These are phyloP conservation scores for Myotis vivesi DNA, from an alignment of 2,797 vertebrate genomes.

Conservation along the genomic window DNA sequence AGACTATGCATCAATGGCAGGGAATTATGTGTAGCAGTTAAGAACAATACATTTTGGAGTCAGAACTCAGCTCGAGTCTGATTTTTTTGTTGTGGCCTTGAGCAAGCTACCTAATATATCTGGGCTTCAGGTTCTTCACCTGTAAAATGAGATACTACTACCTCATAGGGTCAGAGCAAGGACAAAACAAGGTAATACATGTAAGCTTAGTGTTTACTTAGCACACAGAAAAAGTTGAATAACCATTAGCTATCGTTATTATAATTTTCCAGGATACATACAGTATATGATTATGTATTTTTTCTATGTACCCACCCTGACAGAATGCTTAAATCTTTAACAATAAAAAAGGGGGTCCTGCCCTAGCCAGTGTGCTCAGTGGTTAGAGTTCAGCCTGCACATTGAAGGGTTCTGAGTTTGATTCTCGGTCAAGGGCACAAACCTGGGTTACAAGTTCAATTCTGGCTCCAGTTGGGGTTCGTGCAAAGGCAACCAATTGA, in stretches of 20 bases:
- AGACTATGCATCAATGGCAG: not conserved
- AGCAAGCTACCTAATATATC: not conserved
- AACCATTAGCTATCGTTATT: not conserved
- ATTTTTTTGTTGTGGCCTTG: not conserved
- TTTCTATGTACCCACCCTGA: conserved; percentile 1
- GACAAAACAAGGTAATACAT: not conserved
- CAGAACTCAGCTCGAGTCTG: not conserved
- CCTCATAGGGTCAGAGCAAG: not conserved
- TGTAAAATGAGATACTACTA: not conserved
- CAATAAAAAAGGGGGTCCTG: not conserved
- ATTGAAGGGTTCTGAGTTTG: no score
- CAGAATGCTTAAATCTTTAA: conserved; percentile 9
- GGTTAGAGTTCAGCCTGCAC: no score
- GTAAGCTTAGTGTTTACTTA: not conserved
- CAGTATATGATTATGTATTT: not conserved
- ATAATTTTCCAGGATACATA: not conserved
- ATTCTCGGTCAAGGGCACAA: no score
- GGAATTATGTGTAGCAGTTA: not conserved
- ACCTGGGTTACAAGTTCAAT: no score
- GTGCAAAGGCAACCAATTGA: no score
- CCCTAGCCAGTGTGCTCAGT: no score
- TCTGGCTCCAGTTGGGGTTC: no score
- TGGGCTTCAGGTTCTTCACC: not conserved
- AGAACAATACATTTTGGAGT: not conserved
- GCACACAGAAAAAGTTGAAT: not conserved